phyloP scores from a whole-genome alignment of 2,888 invertebrate genomes.

The Drosophila niveifrons region DNA sequence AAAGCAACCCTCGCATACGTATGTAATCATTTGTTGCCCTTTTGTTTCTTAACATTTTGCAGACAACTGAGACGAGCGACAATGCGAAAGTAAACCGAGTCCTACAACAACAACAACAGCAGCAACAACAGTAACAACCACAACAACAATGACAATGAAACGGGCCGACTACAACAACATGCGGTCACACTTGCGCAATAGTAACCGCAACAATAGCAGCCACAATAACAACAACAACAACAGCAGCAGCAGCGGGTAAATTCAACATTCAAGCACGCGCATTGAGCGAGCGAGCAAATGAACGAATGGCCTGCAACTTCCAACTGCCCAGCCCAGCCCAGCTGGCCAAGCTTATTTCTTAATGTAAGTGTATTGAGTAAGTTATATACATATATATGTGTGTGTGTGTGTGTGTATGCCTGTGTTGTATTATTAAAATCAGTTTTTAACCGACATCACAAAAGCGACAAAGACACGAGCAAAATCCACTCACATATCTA shows the following conservation, averaged over 20 bases:
- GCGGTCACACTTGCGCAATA: slow-evolving; percentile 60
- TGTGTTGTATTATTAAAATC: slow-evolving; percentile 34
- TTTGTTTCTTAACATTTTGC: slow-evolving; percentile 64
- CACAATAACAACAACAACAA: slow-evolving; percentile 9
- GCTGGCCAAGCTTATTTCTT: slow-evolving; percentile 47
- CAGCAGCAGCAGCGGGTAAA: slow-evolving; percentile 26
- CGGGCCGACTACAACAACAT: slow-evolving; percentile 41
- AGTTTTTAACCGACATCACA: slow-evolving; percentile 27
- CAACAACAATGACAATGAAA: slow-evolving; percentile 55
- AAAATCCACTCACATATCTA: slow-evolving; percentile 11
- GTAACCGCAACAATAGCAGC: slow-evolving; percentile 34
- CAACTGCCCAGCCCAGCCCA: slow-evolving; percentile 54
- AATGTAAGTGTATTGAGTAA: slow-evolving; percentile 49
- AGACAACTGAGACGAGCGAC: slow-evolving; percentile 71
- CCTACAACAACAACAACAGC: slow-evolving; percentile 33
- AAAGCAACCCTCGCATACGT: slow-evolving; percentile 33
- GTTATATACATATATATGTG: slow-evolving; percentile 18
- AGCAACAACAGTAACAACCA: slow-evolving; percentile 12
- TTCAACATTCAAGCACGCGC: slow-evolving; percentile 74
- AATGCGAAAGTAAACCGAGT: slow-evolving; percentile 71
- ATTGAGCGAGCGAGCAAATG: slow-evolving; percentile 59
- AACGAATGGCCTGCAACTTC: slow-evolving; percentile 45
- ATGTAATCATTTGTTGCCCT: slow-evolving; percentile 56
- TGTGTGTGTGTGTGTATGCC: slow-evolving; percentile 17
- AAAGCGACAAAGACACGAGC: slow-evolving; percentile 19